Evolutionary conservation across 2,888 invertebrate species (phyloP).

Genomic region (Platycheirus albimanus): DNA sequence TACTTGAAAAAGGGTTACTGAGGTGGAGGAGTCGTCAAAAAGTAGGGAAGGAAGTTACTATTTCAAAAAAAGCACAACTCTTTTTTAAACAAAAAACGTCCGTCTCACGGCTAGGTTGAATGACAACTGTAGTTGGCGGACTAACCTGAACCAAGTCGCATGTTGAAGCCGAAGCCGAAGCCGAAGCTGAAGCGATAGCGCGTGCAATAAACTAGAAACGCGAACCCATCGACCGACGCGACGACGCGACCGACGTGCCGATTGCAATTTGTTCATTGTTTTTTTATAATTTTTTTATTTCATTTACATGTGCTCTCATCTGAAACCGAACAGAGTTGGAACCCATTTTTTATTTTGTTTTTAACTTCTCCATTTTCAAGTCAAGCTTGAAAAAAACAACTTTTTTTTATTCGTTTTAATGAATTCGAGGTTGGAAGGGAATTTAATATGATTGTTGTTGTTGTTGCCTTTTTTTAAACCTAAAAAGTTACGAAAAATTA

Average conservation of each 20-base stretch:
- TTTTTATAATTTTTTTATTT: constrained; percentile 17
- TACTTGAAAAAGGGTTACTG: not conserved
- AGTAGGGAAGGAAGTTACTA: too few species aligned
- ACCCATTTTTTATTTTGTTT: constrained; percentile 21
- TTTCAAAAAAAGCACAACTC: constrained; percentile 18
- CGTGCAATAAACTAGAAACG: constrained; percentile 47
- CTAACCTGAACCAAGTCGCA: constrained; percentile 34
- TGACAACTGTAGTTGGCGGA: constrained; percentile 59
- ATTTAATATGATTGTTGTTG: not conserved
- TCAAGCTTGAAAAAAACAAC: constrained; percentile 36
- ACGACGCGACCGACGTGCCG: constrained; percentile 26
- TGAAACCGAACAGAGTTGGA: constrained; percentile 18
- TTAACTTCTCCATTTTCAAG: constrained; percentile 33
- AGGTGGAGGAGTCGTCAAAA: constrained; percentile 1
- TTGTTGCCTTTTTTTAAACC: constrained; percentile 21
- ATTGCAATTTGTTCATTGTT: constrained; percentile 47
- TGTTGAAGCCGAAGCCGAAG: too few species aligned
- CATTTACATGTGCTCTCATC: constrained; percentile 59
- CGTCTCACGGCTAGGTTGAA: constrained; percentile 56
- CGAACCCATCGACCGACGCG: too few species aligned
- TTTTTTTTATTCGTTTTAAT: constrained; percentile 6
- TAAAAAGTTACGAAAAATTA: constrained; percentile 6
- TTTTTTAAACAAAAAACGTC: constrained; percentile 29
- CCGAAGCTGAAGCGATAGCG: constrained; percentile 48
- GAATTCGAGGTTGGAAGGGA: constrained; percentile 17